phyloP scores from a whole-genome alignment of 1,140 invertebrate genomes.

The Agraylea sexmaculata region DNA sequence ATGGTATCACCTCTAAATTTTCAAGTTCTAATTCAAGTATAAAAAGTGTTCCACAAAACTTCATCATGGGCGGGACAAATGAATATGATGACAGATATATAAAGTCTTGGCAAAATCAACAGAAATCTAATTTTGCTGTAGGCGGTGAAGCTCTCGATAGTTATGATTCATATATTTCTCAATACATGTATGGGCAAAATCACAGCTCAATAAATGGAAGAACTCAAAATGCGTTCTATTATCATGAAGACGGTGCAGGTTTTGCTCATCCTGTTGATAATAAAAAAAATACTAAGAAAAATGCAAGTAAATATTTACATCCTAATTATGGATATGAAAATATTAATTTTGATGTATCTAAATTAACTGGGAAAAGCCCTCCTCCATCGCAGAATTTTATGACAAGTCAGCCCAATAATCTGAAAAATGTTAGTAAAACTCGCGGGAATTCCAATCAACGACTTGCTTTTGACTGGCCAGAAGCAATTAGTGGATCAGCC shows the following conservation, averaged over 20 bases:
- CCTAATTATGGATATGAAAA: slow-evolving; percentile 12
- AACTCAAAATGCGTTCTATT: too few relatives aligned
- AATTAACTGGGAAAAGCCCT: slow-evolving; percentile 33
- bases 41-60: slow-evolving; percentile 31
- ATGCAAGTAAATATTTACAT: slow-evolving; percentile 11
- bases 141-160: too few relatives aligned
- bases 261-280: slow-evolving; percentile 10
- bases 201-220: too few relatives aligned
- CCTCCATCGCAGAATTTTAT: slow-evolving; percentile 31
- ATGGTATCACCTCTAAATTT: slow-evolving; percentile 22
- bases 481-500: slow-evolving; percentile 10
- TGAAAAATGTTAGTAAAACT: too few relatives aligned
- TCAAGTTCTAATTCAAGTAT: slow-evolving; percentile 36
- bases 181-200: too few relatives aligned
- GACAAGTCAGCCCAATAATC: too few relatives aligned
- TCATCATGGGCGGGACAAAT: slow-evolving; percentile 8
- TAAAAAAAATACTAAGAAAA: slow-evolving; percentile 3
- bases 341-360: slow-evolving; percentile 29
- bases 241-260: slow-evolving; percentile 4
- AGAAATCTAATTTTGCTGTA: slow-evolving; percentile 4
- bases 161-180: too few relatives aligned
- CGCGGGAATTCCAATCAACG: too few relatives aligned
- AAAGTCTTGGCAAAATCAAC: not conserved
- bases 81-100: not conserved
- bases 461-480: slow-evolving; percentile 14